phyloP scores from a whole-genome alignment of 2,888 invertebrate genomes.

The Lithophane leautieri region DNA sequence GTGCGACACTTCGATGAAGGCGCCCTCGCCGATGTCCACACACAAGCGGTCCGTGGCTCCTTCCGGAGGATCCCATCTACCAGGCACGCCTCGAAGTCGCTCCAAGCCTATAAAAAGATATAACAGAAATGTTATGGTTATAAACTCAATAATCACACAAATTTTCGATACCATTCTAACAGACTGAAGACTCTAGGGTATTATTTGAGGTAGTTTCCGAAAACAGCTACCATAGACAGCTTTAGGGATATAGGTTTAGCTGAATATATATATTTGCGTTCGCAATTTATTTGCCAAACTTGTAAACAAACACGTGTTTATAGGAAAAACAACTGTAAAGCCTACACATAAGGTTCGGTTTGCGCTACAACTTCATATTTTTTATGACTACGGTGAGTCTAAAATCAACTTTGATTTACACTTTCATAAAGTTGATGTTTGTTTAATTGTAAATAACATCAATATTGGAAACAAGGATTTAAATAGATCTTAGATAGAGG shows the following conservation, averaged over 20 bases:
- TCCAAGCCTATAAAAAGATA: constrained; percentile 75
- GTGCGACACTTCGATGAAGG: constrained; percentile 97
- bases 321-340: too few species aligned
- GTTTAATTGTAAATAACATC: too few species aligned
- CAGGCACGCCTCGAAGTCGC: constrained; percentile 83
- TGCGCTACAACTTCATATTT: too few species aligned
- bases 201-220: not conserved
- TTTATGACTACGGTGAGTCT: too few species aligned
- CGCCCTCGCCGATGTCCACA: constrained; percentile 97
- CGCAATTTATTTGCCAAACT: too few species aligned
- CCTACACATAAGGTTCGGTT: too few species aligned
- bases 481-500: too few species aligned
- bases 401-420: too few species aligned
- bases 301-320: too few species aligned
- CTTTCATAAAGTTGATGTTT: too few species aligned
- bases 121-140: not conserved
- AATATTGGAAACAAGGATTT: too few species aligned
- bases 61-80: constrained; percentile 93
- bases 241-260: not conserved
- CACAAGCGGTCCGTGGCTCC: constrained; percentile 96
- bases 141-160: not conserved
- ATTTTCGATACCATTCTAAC: not conserved
- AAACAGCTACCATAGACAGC: not conserved
- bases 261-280: too few species aligned
- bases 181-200: not conserved